Conservation (phyloP, 2,797 vertebrate species). For the Hippopotamyrus pictus region DNA sequence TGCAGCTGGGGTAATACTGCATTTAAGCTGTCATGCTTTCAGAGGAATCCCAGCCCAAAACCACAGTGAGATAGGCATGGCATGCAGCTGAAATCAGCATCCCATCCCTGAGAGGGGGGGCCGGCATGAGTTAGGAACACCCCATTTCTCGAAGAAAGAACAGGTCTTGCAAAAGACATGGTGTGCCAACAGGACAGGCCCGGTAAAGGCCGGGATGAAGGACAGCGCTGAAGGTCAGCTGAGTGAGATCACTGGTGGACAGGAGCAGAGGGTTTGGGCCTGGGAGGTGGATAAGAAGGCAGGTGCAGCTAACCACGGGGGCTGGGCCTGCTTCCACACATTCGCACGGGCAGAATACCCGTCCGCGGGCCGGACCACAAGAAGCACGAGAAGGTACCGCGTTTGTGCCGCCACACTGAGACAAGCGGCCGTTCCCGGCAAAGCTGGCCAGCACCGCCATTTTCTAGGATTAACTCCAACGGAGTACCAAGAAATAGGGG, state of each 20-base stretch:
- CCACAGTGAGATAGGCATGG: background rate
- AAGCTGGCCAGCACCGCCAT: background rate
- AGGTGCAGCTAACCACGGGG: slow-evolving; percentile 46
- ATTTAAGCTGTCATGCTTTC: slow-evolving; percentile 5
- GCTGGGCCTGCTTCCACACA: slow-evolving; percentile 41
- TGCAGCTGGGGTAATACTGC: slow-evolving; percentile 18
- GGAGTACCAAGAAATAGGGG: slow-evolving; percentile 23
- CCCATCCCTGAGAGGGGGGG: background rate
- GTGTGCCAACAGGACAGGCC: slow-evolving; percentile 14
- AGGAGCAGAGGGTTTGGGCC: slow-evolving; percentile 21
- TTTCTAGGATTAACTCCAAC: slow-evolving; percentile 58
- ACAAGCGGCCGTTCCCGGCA: background rate
- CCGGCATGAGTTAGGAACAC: background rate
- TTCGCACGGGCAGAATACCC: slow-evolving; percentile 10
- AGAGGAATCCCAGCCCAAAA: slow-evolving; percentile 6
- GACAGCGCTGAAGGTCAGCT: background rate
- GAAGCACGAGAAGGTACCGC: slow-evolving; percentile 29
- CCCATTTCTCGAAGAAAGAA: slow-evolving; percentile 19
- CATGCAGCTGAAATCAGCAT: background rate
- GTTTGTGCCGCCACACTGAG: slow-evolving; percentile 39
- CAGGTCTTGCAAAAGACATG: slow-evolving; percentile 26
- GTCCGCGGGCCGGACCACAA: slow-evolving; percentile 14
- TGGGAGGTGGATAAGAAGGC: slow-evolving; percentile 31
- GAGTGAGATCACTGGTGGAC: slow-evolving; percentile 22
- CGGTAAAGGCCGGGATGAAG: background rate